Percentiles rank a stretch among this genome's conserved stretches.
Conservation (phyloP, 2,888 invertebrate species). For the Osedax frankpressi region DNA sequence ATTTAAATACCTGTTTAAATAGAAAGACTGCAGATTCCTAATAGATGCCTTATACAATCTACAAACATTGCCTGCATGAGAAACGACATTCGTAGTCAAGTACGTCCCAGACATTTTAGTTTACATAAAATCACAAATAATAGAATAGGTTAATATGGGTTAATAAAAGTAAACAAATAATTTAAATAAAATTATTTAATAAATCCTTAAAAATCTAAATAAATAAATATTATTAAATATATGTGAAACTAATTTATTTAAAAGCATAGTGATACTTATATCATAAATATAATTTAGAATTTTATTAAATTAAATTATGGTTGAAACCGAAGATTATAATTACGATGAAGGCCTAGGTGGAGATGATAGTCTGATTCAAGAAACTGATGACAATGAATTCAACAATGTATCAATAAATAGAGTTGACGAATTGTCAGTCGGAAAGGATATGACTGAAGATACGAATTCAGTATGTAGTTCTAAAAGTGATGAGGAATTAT, state of each 20-base stretch:
- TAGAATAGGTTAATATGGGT: not conserved
- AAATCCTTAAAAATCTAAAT: not conserved
- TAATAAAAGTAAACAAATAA: not conserved
- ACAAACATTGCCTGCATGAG: constrained; percentile 32
- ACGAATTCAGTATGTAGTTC: constrained; percentile 94
- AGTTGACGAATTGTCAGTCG: constrained; percentile 11
- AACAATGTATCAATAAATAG: not conserved
- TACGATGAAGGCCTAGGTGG: constrained; percentile 11
- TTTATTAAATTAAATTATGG: not conserved
- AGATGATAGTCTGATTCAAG: not conserved
- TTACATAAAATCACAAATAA: not conserved
- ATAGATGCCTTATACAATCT: constrained; percentile 32
- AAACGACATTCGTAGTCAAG: constrained; percentile 29
- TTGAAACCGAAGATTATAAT: not conserved
- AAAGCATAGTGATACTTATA: too few relatives aligned
- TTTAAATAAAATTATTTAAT: not conserved
- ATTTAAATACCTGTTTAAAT: constrained; percentile 26
- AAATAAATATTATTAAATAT: too few relatives aligned
- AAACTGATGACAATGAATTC: not conserved
- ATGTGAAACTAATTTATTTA: too few relatives aligned
- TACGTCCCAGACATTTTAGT: constrained; percentile 31
- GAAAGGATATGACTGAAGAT: constrained; percentile 94
- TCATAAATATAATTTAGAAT: not conserved
- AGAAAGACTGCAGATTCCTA: constrained; percentile 29
- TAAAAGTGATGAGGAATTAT: constrained; percentile 96